Base-by-base conservation (phyloP, 2,888 invertebrate species). In the Malthinus flaveolus region DNA sequence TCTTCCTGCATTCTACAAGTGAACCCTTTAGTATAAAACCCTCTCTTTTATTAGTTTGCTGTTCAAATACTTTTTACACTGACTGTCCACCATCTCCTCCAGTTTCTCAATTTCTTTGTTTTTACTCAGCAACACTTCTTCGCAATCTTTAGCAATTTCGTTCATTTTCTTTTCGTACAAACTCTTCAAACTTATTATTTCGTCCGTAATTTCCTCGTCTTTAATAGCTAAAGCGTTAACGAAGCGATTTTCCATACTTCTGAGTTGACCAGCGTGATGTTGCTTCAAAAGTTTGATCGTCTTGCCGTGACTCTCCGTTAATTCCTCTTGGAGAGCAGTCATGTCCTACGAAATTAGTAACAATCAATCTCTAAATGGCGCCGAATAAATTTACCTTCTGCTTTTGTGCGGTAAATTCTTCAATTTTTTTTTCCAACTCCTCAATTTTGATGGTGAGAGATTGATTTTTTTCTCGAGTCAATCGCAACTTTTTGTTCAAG, bases 1-100 rank as follows among this genome's bases (percentile, higher is more conserved):
- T 68, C 68, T 23, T 66, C 61, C 13, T 66, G 65, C 67, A 68
- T 68, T 35, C 68, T 67, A 48, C 36, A 59, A 44, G 31, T 11
- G 46, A n/a, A 12, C 47, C 23, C 5, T 23, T 23, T 23, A 23
- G 10, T 47, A 32, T n/a, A 33, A 12, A 32, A 42, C 6, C 8
- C 33, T 4, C 13, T 23, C 13, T 7, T 2, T 45, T 34, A 7
- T n/a, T n/a, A n/a, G n/a, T n/a, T n/a, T n/a, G n/a, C n/a, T n/a
- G n/a, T 36, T 45, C 10, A 49, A 35, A 37, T 57, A 64, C 66
- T 56, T 59, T 54, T 48, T 53, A 46, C 63, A 66, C 54, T 66
- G 64, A n/a, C 57, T 61, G 37, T 63, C 57, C 4, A 66, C 37
- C 44, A 61, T 48, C 15, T 32, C 55, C 49, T 66, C 66, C 7